Conservation (phyloP, 2,797 vertebrate species). For the Dendrocincla tyrannina region DNA sequence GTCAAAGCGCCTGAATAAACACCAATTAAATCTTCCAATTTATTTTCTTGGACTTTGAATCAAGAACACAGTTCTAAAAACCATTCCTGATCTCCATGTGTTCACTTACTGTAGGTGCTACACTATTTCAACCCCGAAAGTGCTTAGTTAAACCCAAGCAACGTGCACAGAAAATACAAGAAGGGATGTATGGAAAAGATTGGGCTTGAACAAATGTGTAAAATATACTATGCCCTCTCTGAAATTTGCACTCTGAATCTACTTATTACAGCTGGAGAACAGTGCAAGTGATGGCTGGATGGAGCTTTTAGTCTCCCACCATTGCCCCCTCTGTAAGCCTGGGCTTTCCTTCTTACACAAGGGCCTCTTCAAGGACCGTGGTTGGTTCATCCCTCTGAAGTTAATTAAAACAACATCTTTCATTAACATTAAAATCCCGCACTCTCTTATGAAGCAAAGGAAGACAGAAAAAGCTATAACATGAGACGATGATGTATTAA, state of each 20-base stretch:
- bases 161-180: neutral
- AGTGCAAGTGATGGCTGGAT: neutral
- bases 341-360: neutral
- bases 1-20: neutral
- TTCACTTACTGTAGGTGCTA: neutral
- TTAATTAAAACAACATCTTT: neutral
- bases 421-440: neutral
- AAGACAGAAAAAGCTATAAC: neutral
- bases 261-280: neutral
- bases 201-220: neutral
- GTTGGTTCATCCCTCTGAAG: neutral
- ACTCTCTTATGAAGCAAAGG: neutral
- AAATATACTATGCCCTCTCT: neutral
- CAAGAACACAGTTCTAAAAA: neutral
- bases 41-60: neutral
- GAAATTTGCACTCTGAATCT: neutral
- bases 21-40: neutral
- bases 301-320: neutral
- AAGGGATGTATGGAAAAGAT: neutral
- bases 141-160: neutral
- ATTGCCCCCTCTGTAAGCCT: neutral
- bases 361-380: neutral
- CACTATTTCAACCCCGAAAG: neutral
- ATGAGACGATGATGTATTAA: neutral
- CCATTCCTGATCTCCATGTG: neutral